phyloP scores from a whole-genome alignment of 2,797 vertebrate genomes.

The Malacoraja senta region DNA sequence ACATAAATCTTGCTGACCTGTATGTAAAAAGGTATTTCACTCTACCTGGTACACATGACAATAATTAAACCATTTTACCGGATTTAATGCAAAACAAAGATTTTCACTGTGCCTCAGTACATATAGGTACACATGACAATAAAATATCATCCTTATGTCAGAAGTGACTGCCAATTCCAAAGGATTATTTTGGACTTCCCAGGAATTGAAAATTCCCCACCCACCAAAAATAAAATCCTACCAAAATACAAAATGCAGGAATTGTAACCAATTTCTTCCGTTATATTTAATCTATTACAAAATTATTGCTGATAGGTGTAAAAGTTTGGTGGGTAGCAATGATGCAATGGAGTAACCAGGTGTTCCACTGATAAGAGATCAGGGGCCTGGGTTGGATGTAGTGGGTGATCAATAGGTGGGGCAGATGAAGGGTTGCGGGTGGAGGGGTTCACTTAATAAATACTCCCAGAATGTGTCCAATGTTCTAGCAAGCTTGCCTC shows the following conservation, averaged over 20 bases:
- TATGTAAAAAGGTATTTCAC: too few species aligned
- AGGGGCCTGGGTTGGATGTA: neutral
- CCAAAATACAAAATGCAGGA: neutral
- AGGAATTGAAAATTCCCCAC: neutral
- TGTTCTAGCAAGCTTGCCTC: neutral
- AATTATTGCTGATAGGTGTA: neutral
- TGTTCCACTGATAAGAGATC: neutral
- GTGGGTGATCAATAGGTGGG: neutral
- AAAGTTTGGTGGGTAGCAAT: neutral
- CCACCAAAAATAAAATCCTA: neutral
- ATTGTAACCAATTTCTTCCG: neutral
- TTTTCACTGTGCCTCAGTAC: too few species aligned
- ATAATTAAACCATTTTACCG: too few species aligned
- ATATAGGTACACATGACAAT: too few species aligned
- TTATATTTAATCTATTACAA: neutral
- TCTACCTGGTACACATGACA: too few species aligned
- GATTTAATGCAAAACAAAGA: too few species aligned
- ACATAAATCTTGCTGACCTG: too few species aligned
- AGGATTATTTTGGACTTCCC: neutral
- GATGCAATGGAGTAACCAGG: neutral
- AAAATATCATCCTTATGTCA: too few species aligned
- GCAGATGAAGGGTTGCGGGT: neutral
- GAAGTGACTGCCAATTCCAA: neutral
- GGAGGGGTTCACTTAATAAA: neutral
- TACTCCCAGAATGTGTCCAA: too few species aligned